Evolutionary conservation across 2,113 vertebrate species (phyloP).

Genomic region (Cyprinus carpio): DNA sequence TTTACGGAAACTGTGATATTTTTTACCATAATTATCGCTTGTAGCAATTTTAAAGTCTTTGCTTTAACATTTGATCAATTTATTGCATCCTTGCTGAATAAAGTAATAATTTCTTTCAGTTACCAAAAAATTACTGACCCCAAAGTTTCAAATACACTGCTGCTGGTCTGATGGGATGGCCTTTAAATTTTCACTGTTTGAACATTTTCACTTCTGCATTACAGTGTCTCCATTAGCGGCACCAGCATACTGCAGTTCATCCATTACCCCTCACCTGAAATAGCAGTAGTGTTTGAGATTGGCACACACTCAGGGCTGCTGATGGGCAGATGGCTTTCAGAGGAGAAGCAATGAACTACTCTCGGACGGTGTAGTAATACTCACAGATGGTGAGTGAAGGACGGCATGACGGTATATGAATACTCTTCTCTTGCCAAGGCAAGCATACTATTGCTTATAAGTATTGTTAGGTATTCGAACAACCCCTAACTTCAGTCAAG

Average conservation of each 20-base stretch:
- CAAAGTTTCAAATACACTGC: neutral
- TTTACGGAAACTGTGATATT: too few relatives aligned
- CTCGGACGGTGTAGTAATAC: neutral
- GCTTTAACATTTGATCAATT: neutral
- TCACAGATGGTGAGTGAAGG: neutral
- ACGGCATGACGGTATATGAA: neutral
- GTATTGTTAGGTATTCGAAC: neutral
- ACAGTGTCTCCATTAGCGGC: neutral
- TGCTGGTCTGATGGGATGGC: neutral
- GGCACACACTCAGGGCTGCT: neutral
- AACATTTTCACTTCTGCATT: neutral
- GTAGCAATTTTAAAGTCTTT: neutral
- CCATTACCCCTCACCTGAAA: slow-evolving; percentile 6
- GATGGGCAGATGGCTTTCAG: slow-evolving; percentile 20
- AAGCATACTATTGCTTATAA: neutral
- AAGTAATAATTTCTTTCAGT: neutral
- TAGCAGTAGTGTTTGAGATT: neutral
- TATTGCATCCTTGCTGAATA: neutral
- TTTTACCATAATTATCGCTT: too few relatives aligned
- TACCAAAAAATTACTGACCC: neutral
- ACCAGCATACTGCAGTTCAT: neutral
- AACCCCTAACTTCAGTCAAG: neutral
- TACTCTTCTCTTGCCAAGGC: neutral
- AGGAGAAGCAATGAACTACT: slow-evolving; percentile 6
- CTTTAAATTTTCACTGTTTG: neutral